These are phyloP conservation scores for Leptodactylus fallax DNA, from an alignment of 2,797 vertebrate genomes.

Conservation along the genomic window DNA sequence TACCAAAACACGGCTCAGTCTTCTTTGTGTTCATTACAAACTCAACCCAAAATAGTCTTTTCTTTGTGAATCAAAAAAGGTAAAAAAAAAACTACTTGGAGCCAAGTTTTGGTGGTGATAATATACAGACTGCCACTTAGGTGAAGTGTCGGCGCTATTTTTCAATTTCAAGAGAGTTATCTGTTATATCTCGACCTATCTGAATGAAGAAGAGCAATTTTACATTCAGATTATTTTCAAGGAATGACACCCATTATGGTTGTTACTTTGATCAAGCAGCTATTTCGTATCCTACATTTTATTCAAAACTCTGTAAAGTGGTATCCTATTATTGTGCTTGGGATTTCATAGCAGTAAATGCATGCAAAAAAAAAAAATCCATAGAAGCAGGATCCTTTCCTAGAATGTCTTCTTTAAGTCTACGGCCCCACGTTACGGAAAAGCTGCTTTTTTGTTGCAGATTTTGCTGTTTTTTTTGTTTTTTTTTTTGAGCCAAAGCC, in stretches of 20 bases:
- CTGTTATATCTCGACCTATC: slow-evolving; percentile 16
- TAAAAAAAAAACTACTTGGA: not conserved
- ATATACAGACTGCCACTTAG: slow-evolving; percentile 9
- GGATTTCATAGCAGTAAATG: slow-evolving; percentile 20
- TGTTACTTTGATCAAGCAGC: slow-evolving; percentile 39
- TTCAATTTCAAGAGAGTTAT: slow-evolving; percentile 49
- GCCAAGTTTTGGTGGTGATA: not conserved
- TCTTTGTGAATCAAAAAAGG: not conserved
- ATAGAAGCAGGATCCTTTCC: not conserved
- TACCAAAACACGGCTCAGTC: slow-evolving; percentile 32
- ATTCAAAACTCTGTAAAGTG: slow-evolving; percentile 38
- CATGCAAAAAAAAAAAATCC: not conserved
- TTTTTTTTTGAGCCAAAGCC: too few relatives aligned
- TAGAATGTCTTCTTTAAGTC: not conserved
- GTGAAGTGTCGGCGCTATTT: slow-evolving; percentile 39
- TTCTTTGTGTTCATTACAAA: slow-evolving; percentile 34
- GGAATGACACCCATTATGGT: slow-evolving; percentile 43
- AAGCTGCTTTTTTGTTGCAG: too few relatives aligned
- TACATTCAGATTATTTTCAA: slow-evolving; percentile 16
- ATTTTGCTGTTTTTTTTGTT: too few relatives aligned
- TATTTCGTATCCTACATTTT: slow-evolving; percentile 50
- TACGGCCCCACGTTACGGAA: not conserved
- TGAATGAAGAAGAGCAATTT: slow-evolving; percentile 13
- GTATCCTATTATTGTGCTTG: slow-evolving; percentile 26
- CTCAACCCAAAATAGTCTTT: slow-evolving; percentile 40